These are phyloP conservation scores for Aldabrachelys gigantea DNA, from an alignment of 2,113 vertebrate genomes.

Conservation along the genomic window DNA sequence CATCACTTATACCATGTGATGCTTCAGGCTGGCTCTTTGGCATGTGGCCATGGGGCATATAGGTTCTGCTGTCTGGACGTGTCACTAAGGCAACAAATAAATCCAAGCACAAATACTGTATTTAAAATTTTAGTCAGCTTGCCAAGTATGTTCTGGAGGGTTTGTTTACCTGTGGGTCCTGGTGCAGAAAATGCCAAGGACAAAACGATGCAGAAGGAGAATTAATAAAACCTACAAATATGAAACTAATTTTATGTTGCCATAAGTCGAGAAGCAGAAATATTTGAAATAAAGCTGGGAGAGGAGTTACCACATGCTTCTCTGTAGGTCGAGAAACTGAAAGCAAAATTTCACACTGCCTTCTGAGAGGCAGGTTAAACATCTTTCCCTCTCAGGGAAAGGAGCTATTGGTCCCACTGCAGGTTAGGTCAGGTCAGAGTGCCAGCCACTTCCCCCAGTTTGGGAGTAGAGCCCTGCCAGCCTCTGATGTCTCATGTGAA, in stretches of 20 bases:
- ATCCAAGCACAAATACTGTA: background rate
- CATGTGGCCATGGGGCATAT: background rate
- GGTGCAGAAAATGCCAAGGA: background rate
- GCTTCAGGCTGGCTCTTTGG: background rate
- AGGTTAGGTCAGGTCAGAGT: background rate
- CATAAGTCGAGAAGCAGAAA: background rate
- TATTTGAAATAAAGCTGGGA: background rate
- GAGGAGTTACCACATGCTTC: background rate
- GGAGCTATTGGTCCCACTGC: background rate
- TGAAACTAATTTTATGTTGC: background rate
- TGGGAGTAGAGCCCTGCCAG: background rate
- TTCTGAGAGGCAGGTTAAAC: background rate
- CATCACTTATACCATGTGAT: background rate
- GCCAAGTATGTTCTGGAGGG: background rate
- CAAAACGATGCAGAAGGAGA: background rate
- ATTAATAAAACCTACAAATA: background rate
- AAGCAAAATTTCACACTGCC: background rate
- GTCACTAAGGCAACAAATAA: background rate
- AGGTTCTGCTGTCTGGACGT: background rate
- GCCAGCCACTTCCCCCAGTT: accelerated
- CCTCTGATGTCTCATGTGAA: background rate
- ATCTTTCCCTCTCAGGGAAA: background rate
- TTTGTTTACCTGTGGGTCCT: background rate
- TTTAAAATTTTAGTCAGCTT: background rate
- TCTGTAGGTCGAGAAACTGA: background rate